phyloP scores from a whole-genome alignment of 2,797 vertebrate species.

The Chrysocyon brachyurus region DNA sequence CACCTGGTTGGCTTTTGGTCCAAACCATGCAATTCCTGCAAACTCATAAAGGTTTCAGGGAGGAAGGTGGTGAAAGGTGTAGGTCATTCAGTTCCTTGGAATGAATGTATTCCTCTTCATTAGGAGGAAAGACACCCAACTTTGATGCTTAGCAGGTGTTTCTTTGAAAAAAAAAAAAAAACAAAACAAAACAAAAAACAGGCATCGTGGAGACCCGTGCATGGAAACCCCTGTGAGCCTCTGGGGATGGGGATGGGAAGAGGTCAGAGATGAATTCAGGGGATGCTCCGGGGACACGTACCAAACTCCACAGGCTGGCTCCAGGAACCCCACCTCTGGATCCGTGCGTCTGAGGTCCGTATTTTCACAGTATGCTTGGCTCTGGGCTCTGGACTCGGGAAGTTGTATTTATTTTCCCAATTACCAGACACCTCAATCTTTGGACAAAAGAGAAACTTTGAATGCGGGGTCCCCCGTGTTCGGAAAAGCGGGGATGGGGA shows the following conservation, averaged over 20 bases:
- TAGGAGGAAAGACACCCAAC: not conserved
- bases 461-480: fast-evolving
- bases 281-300: fast-evolving
- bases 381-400: not conserved
- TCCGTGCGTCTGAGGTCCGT: fast-evolving
- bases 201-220: not conserved
- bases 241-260: not conserved
- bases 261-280: fast-evolving
- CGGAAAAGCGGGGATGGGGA: not conserved
- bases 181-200: too few relatives aligned
- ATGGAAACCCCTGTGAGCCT: not conserved
- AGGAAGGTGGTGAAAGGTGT: fast-evolving
- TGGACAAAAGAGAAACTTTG: not conserved
- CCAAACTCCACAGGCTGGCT: not conserved
- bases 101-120: too few relatives aligned
- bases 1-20: not conserved
- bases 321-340: not conserved
- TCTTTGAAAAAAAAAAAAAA: too few relatives aligned
- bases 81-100: fast-evolving
- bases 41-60: not conserved
- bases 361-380: not conserved
- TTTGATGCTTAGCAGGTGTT: not conserved
- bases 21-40: too few relatives aligned
- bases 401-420: not conserved
- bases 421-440: not conserved